phyloP scores from a whole-genome alignment of 2,113 vertebrate species.

The Pachypanchax playfairii region DNA sequence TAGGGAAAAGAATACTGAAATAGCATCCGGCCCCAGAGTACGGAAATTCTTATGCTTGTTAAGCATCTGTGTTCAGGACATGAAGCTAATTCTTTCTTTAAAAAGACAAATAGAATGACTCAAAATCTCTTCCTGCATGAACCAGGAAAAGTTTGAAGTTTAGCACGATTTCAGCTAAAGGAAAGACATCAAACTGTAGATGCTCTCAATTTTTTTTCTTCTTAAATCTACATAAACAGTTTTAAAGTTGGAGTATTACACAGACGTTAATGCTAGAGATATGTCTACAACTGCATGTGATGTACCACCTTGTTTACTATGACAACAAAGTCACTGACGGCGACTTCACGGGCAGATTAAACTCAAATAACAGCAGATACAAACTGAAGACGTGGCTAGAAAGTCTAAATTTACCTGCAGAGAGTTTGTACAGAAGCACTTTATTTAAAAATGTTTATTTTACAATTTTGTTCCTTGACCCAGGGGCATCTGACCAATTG shows the following conservation, averaged over 20 bases:
- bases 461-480: slow-evolving; percentile 14
- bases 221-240: slow-evolving; percentile 1
- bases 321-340: slow-evolving; percentile 2
- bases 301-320: slow-evolving; percentile 5
- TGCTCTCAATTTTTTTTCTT: slow-evolving; percentile 21
- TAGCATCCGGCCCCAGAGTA: slow-evolving; percentile 49
- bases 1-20: slow-evolving; percentile 40
- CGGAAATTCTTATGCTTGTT: slow-evolving; percentile 58
- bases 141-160: background rate
- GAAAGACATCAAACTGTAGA: background rate
- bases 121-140: slow-evolving; percentile 10
- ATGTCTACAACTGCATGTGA: slow-evolving; percentile 6
- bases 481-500: slow-evolving; percentile 37
- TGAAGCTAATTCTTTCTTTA: slow-evolving; percentile 35
- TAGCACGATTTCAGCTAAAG: background rate
- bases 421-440: background rate
- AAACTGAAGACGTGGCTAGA: background rate
- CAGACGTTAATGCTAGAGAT: slow-evolving; percentile 16
- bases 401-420: slow-evolving; percentile 42
- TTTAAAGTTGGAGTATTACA: slow-evolving; percentile 14
- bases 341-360: background rate
- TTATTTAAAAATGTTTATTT: slow-evolving; percentile 33
- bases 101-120: background rate
- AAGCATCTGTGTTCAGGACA: slow-evolving; percentile 53
- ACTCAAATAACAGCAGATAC: background rate